Evolutionary conservation across 2,888 invertebrate species (phyloP).

Genomic region (Vanessa cardui): DNA sequence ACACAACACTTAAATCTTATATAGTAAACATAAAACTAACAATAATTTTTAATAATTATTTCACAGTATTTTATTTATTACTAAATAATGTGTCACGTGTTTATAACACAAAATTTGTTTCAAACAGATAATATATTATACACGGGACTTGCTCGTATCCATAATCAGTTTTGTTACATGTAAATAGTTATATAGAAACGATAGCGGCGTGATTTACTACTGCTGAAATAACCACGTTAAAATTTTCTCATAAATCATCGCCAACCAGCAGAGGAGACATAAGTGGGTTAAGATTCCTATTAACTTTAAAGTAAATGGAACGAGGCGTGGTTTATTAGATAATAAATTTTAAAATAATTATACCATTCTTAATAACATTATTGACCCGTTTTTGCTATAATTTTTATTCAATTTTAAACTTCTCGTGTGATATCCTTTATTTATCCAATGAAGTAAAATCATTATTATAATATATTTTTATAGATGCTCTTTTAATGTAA

Average conservation of each 20-base stretch:
- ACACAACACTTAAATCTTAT: too few relatives aligned
- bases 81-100: too few relatives aligned
- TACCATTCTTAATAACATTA: not conserved
- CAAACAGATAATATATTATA: not conserved
- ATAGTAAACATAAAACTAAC: too few relatives aligned
- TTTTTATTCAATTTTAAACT: not conserved
- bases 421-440: too few relatives aligned
- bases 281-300: conserved; percentile 24
- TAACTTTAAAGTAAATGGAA: conserved; percentile 18
- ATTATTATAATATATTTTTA: too few relatives aligned
- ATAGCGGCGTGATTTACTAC: conserved; percentile 5
- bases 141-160: not conserved
- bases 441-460: too few relatives aligned
- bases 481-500: too few relatives aligned
- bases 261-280: conserved; percentile 13
- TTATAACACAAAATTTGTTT: too few relatives aligned
- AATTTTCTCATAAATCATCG: conserved; percentile 14
- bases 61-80: too few relatives aligned
- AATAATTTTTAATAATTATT: too few relatives aligned
- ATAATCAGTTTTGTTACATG: not conserved
- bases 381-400: not conserved
- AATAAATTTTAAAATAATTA: conserved; percentile 10
- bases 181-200: not conserved
- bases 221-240: conserved; percentile 9
- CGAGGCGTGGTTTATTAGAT: conserved; percentile 7